Conservation (phyloP, 1,140 invertebrate species). For the Ips nitidus region DNA sequence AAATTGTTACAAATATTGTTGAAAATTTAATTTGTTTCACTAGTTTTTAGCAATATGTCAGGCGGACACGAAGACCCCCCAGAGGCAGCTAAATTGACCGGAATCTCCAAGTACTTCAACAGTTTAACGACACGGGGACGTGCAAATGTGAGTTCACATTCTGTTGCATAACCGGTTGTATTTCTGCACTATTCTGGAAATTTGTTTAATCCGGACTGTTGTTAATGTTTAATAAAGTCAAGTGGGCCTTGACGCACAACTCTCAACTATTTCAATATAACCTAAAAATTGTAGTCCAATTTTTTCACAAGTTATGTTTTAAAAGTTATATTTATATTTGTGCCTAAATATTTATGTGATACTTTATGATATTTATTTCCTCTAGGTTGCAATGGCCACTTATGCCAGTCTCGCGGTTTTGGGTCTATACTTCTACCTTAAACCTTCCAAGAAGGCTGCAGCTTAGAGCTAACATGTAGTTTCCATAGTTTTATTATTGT, state of each 20-base stretch:
- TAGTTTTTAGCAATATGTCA: conserved; percentile 5
- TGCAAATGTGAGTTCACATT: conserved; percentile 24
- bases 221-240: conserved; percentile 1
- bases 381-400: conserved; percentile 31
- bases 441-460: conserved; percentile 18
- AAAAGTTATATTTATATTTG: neutral
- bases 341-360: neutral
- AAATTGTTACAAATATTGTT: no score
- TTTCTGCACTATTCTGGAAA: neutral
- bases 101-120: conserved; percentile 30
- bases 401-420: conserved; percentile 11
- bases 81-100: conserved; percentile 31
- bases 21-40: no score
- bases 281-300: no score
- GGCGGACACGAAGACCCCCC: conserved; percentile 22
- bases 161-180: conserved; percentile 26
- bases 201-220: neutral
- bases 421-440: conserved; percentile 28
- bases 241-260: no score
- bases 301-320: neutral
- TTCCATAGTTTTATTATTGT: no score
- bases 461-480: neutral
- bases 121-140: conserved; percentile 28
- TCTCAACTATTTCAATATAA: no score
- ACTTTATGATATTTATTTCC: conserved; percentile 5